Percentiles rank a stretch among this genome's conserved stretches.
Evolutionary conservation across 2,113 vertebrate genomes (phyloP).

Genomic region (Amazona guildingii): DNA sequence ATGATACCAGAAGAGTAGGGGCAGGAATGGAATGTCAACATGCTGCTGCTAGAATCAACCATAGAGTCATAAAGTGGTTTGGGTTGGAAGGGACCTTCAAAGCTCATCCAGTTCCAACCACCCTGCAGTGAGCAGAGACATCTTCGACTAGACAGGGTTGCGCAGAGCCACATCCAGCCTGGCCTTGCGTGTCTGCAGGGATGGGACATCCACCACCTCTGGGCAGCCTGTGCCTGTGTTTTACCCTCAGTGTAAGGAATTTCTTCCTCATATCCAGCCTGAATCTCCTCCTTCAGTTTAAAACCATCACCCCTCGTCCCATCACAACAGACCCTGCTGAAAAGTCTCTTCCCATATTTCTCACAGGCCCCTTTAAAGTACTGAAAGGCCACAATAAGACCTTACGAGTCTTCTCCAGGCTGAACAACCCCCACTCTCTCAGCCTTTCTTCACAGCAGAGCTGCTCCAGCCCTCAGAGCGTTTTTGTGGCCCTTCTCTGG

Average conservation of each 20-base stretch:
- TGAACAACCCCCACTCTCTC: not conserved
- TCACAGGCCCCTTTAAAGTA: not conserved
- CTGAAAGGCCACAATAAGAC: not conserved
- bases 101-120: not conserved
- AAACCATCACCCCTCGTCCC: not conserved
- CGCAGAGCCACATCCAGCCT: not conserved
- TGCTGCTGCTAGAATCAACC: not conserved
- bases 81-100: not conserved
- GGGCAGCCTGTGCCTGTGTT: not conserved
- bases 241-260: not conserved
- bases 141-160: not conserved
- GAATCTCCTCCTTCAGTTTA: not conserved
- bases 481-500: not conserved
- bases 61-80: not conserved
- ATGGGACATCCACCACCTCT: not conserved
- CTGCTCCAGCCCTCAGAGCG: not conserved
- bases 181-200: not conserved
- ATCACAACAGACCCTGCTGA: not conserved
- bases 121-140: not conserved
- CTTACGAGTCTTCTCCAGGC: not conserved
- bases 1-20: not conserved
- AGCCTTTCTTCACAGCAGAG: not conserved
- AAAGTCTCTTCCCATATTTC: not conserved
- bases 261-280: not conserved
- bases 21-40: not conserved